Evolutionary conservation across 2,888 invertebrate genomes (phyloP), one percentile per base, ranked within the genome.

Genomic region (Heteromyza rotundicornis): DNA sequence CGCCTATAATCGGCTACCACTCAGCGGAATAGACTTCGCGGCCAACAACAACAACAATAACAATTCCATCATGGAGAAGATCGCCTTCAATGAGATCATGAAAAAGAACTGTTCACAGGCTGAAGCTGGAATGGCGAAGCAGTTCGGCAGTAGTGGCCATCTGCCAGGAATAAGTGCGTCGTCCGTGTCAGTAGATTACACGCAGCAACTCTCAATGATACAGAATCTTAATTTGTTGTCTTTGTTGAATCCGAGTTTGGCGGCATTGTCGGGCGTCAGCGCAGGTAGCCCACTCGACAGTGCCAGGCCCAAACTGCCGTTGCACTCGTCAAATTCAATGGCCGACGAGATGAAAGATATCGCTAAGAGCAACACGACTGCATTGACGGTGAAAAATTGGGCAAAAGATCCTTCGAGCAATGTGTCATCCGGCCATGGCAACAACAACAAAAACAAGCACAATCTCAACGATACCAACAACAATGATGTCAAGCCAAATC

Each of bases 211-310:
- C n/a, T 71, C 85, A 2, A 71, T 87, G 66, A 86, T 87, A 23
- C 86, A 86, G 53, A 87, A 87, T 69, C 68, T 81, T 2, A 86
- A 86, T 40, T 78, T 87, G 23, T 83, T 87, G 63, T 87, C 87
- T 16, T 85, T 87, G 66, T 81, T 88, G 2, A 86, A 86, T 74
- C 72, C 80, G 1, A 79, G 72, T 60, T 51, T 80, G 47, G 68
- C 76, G 1, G 61, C 73, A 14, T 66, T 71, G 67, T 63, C 73
- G 52, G 64, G 61, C 16, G 7, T 75, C 14, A 64, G 62, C 22
- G 62, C 67, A 55, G 52, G 47, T 47, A 60, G 44, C 56, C 57
- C 59, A 14, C 35, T 60, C 32, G 64, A 63, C 27, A 27, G 10
- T 27, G 27, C 5, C 27, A 32, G 70, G 64, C 5, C 53, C 50